Conservation (phyloP, 2,888 invertebrate species). For the Ormyrus rosae region DNA sequence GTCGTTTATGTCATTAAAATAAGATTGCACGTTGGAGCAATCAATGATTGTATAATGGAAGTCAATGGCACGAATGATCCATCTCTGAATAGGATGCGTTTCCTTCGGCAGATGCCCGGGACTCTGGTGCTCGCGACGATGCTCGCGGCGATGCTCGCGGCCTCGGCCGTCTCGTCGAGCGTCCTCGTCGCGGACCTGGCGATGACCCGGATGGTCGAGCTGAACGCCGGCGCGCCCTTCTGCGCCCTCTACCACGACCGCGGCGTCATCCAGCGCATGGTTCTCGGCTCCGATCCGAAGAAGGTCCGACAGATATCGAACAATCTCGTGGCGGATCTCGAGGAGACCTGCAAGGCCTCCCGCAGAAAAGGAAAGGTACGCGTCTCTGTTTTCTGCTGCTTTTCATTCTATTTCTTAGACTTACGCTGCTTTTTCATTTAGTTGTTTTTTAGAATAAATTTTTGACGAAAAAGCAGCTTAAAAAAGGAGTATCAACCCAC, state of each 20-base stretch:
- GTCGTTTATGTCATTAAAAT: conserved; percentile 1
- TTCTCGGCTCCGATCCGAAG: conserved; percentile 79
- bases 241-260: conserved; percentile 81
- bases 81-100: too few species aligned
- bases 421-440: too few species aligned
- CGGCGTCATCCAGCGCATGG: conserved; percentile 80
- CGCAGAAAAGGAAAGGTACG: conserved; percentile 69
- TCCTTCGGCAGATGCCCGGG: conserved; percentile 26
- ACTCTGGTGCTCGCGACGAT: conserved; percentile 7
- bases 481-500: too few species aligned
- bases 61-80: conserved; percentile 19
- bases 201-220: conserved; percentile 82
- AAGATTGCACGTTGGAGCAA: conserved; percentile 27
- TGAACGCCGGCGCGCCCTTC: conserved; percentile 79
- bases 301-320: conserved; percentile 80
- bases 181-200: conserved; percentile 80
- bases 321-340: conserved; percentile 79
- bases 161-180: conserved; percentile 63
- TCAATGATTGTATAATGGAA: conserved; percentile 29
- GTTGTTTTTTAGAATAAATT: too few species aligned
- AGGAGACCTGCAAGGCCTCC: conserved; percentile 78
- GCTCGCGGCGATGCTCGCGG: not conserved
- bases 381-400: too few species aligned
- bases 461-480: too few species aligned
- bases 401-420: too few species aligned